These are phyloP conservation scores for Leucania comma DNA, from an alignment of 2,888 invertebrate species.

Conservation along the genomic window DNA sequence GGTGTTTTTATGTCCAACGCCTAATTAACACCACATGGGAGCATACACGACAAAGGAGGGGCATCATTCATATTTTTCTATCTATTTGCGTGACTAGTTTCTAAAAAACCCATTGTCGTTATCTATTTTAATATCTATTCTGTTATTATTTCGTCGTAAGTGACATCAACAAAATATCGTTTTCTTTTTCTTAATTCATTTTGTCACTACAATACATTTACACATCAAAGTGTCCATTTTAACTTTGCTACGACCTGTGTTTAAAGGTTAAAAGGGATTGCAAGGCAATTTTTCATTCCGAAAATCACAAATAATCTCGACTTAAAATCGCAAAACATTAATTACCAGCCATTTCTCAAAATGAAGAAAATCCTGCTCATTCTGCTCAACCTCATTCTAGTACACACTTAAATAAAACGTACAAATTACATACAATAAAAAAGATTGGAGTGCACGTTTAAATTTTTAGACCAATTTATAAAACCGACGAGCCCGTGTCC, in stretches of 20 bases:
- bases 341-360: constrained; percentile 36
- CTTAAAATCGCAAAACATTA: constrained; percentile 37
- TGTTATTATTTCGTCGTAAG: background rate
- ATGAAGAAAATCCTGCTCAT: constrained; percentile 31
- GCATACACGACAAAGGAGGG: constrained; percentile 77
- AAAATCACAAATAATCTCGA: constrained; percentile 33
- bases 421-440: constrained; percentile 69
- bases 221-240: constrained; percentile 6
- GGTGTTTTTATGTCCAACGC: constrained; percentile 72
- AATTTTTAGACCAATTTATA: constrained; percentile 73
- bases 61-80: constrained; percentile 73
- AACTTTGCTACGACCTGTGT: constrained; percentile 1
- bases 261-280: constrained; percentile 13
- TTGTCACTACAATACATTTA: constrained; percentile 3
- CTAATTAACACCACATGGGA: constrained; percentile 86
- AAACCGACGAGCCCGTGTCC: constrained; percentile 68
- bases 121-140: constrained; percentile 21
- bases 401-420: constrained; percentile 66
- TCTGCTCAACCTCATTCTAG: constrained; percentile 39
- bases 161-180: constrained; percentile 11
- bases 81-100: constrained; percentile 67
- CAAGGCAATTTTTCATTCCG: constrained; percentile 22
- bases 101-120: constrained; percentile 42
- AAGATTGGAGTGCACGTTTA: constrained; percentile 63
- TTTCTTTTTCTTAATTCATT: constrained; percentile 10